These are phyloP conservation scores for Pristionchus exspectatus DNA, from an alignment of 2,888 invertebrate genomes.

Conservation along the genomic window DNA sequence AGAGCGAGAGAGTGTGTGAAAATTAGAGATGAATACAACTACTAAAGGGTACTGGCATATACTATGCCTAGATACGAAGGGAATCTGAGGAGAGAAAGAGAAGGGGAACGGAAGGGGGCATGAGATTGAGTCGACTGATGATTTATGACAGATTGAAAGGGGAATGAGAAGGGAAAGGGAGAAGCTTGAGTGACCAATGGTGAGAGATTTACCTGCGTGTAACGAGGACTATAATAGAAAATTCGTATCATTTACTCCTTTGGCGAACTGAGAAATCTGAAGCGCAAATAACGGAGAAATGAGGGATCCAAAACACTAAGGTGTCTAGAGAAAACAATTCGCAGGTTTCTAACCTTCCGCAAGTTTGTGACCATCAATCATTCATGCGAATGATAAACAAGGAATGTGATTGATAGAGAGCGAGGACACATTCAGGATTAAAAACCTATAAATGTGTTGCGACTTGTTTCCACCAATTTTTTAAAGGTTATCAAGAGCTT, in stretches of 20 bases:
- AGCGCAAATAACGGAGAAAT: neutral
- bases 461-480: neutral
- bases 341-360: neutral
- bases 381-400: neutral
- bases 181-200: slow-evolving; percentile 1
- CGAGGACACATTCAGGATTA: neutral
- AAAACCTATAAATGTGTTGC: too few relatives aligned
- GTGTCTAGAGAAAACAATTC: neutral
- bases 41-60: neutral
- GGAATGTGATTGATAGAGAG: neutral
- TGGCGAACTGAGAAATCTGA: neutral
- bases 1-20: neutral
- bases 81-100: neutral
- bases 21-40: neutral
- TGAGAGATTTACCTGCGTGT: too few relatives aligned
- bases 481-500: neutral
- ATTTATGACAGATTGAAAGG: slow-evolving; percentile 47
- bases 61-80: neutral
- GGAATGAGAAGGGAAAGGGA: neutral
- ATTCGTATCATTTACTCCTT: neutral
- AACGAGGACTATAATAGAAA: neutral
- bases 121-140: slow-evolving; percentile 13
- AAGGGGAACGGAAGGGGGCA: neutral
- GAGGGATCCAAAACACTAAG: neutral
- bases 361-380: neutral